Percentiles rank a stretch among this genome's conserved stretches.
Evolutionary conservation across 2,113 vertebrate genomes (phyloP).

Genomic region (Ancistrus triradiatus): DNA sequence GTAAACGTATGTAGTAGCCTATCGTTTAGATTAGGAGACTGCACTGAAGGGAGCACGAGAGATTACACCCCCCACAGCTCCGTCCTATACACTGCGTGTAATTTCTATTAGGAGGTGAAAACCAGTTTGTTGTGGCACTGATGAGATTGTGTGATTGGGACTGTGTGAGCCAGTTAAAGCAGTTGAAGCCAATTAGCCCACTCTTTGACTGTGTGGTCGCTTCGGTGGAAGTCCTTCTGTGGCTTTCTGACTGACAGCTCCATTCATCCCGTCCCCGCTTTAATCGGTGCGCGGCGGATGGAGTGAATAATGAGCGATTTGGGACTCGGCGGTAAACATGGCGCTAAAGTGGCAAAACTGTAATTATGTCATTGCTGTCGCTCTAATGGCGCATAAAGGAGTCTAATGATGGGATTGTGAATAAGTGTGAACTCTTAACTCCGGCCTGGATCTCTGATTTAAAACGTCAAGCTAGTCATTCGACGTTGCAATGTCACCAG

Average conservation of each 20-base stretch:
- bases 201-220: slow-evolving; percentile 62
- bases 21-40: too few relatives aligned
- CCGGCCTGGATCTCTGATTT: too few relatives aligned
- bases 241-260: slow-evolving; percentile 65
- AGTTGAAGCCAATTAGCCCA: slow-evolving; percentile 63
- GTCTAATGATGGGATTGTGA: slow-evolving; percentile 23
- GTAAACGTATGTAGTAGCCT: too few relatives aligned
- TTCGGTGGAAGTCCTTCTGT: slow-evolving; percentile 49
- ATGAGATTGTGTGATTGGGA: slow-evolving; percentile 7
- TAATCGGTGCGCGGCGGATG: slow-evolving; percentile 57
- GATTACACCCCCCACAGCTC: too few relatives aligned
- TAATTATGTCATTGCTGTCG: slow-evolving; percentile 66
- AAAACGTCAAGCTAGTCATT: too few relatives aligned
- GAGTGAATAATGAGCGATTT: slow-evolving; percentile 66
- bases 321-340: slow-evolving; percentile 65
- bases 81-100: neutral
- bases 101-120: neutral
- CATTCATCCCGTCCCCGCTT: slow-evolving; percentile 67
- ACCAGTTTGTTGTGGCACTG: neutral
- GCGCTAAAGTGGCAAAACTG: slow-evolving; percentile 63
- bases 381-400: slow-evolving; percentile 24
- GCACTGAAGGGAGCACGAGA: too few relatives aligned
- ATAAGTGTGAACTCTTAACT: too few relatives aligned
- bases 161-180: slow-evolving; percentile 36
- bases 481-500: too few relatives aligned